Evolutionary conservation across 2,113 vertebrate species (phyloP), one percentile per base, ranked within the genome.

Genomic region (Brachypteracias leptosomus): DNA sequence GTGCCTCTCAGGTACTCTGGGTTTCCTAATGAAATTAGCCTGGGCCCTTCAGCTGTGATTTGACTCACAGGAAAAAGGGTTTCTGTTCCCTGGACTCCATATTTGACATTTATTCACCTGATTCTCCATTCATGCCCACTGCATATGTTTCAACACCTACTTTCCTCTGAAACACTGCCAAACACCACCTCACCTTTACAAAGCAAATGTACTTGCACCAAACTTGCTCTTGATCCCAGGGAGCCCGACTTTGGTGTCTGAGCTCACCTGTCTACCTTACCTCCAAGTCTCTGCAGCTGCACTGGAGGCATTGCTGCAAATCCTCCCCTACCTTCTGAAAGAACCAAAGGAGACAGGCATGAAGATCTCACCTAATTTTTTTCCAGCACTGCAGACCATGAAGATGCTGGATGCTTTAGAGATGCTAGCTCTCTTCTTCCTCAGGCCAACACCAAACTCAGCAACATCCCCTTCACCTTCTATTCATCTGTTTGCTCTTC

Each of bases 81-180:
- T 86, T 80, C 22, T 84, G 11, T 73, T 88, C 63, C 36, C 29
- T 13, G 3, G 31, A 28, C 24, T 54, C 55, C 2, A 0, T 12
- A 38, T 35, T 67, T 68, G 10, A 33, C 70, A 71, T 80, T 89
- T 89, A 58, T 88, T 85, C 87, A 79, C 42, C 85, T 70, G 29
- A 46, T 61, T 76, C 74, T 67, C 36, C 0, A 0, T 88, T 88
- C 2, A 0, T 70, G 46, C 46, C 42, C 0, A 1, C 55, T 65
- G 51, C 15, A 2, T 33, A 13, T 35, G 8, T 62, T 88, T 79
- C 51, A 46, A 42, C 18, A 25, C 26, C 42, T 42, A 11, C 79
- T 89, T 88, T 29, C 26, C n/a, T 51, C 51, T 65, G 75, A 58
- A 93, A 14, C 19, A 2, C 9, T 47, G 63, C 85, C 78, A 52